Evolutionary conservation across 2,888 invertebrate genomes (phyloP), one percentile per base, ranked within the genome.

Genomic region (Petrolisthes manimaculis): DNA sequence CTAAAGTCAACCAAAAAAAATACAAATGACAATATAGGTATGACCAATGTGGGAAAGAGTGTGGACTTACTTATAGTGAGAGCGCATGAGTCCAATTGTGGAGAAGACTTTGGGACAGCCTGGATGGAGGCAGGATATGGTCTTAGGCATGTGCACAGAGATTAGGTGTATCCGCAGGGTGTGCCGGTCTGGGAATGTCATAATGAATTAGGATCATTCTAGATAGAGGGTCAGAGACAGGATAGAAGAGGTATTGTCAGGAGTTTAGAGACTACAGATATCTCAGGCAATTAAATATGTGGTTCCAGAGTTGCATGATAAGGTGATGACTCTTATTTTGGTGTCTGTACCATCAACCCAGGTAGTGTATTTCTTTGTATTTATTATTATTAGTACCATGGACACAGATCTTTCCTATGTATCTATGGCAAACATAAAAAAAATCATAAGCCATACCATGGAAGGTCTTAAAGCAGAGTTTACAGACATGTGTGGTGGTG

Each of bases 81-180:
- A 84, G 18, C 61, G 54, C 88, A 88, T 88, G 75, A 84, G 88
- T 37, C 67, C 81, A 12, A 21, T 21, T 8, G 84, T 80, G 61
- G 88, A 88, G 67, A 84, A 84, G 9, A 88, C 75, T 53, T 84
- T 84, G 3, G 37, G 69, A 51, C 84, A 88, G 1, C 88, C 84
- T 5, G 21, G 53, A n/a, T 80, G 75, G 8, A 53, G 80, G 67
- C 88, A 88, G 24, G 81, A 21, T 53, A 88, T 84, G n/a, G 88
- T 88, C 81, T 88, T 88, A 5, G 88, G 84, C 56, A 84, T 88
- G 75, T 88, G 88, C 8, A 88, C 88, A 5, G 88, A 88, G 37
- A 81, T 54, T 37, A 88, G 56, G 80, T 88, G 88, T 8, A 84
- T 37, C 6, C 88, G 84, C 4, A 88, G 77, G 8, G 88, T 88